A percentile compares a stretch with the other conserved stretches of the same genome.
These are phyloP conservation scores for Pseudeuparius sepicola DNA, from an alignment of 2,888 invertebrate genomes.

Conservation along the genomic window DNA sequence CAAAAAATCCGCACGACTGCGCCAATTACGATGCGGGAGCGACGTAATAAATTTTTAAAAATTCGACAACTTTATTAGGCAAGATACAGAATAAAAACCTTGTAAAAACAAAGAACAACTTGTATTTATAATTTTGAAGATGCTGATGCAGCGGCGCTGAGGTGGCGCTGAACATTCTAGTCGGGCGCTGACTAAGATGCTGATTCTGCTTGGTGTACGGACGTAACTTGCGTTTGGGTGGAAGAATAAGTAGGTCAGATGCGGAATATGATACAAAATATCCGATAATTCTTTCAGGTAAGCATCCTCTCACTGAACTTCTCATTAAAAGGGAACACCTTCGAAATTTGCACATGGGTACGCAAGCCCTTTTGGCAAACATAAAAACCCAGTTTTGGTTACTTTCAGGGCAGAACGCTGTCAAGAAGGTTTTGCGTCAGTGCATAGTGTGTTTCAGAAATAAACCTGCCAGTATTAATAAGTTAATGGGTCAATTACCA, in stretches of 20 bases:
- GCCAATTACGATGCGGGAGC: too few species aligned
- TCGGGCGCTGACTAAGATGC: too few species aligned
- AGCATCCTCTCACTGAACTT: not conserved
- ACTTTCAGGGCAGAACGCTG: slow-evolving; percentile 6
- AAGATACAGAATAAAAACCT: too few species aligned
- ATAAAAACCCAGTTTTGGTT: slow-evolving; percentile 11
- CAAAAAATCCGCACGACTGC: too few species aligned
- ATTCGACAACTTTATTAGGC: too few species aligned
- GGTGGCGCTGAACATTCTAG: too few species aligned
- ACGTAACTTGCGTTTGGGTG: too few species aligned
- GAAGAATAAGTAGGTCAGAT: not conserved
- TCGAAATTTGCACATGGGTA: slow-evolving; percentile 9
- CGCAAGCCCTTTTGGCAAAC: slow-evolving; percentile 7
- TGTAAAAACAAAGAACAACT: too few species aligned
- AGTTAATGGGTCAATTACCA: slow-evolving; percentile 16
- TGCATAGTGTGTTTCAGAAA: slow-evolving; percentile 13
- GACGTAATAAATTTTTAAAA: too few species aligned
- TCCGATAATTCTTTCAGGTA: not conserved
- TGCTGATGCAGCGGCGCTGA: too few species aligned
- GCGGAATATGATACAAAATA: slow-evolving; percentile 5
- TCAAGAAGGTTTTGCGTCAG: slow-evolving; percentile 7
- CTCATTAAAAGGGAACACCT: slow-evolving; percentile 8
- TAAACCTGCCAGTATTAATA: slow-evolving; percentile 4
- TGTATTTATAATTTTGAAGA: too few species aligned
- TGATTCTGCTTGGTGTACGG: too few species aligned